Percentiles rank a stretch among this genome's conserved stretches.
Conservation (phyloP, 64 coral and sea anemone genomes). For the Orbicella faveolata region DNA sequence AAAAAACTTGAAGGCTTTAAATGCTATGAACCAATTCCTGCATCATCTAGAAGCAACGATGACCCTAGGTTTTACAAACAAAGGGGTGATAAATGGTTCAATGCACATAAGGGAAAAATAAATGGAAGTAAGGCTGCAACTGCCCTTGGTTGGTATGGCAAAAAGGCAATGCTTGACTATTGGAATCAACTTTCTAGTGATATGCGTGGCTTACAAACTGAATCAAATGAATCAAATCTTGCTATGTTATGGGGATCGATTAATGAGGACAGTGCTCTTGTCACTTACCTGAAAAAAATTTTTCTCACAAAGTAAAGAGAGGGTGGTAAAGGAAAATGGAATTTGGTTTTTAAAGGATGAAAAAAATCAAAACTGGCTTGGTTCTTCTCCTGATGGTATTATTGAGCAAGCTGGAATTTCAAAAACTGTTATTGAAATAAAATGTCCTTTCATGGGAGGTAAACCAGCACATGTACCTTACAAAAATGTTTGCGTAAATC, state of each 20-base stretch:
- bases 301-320: conserved; percentile 4
- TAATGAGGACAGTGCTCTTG: conserved; percentile 43
- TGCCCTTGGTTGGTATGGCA: conserved; percentile 45
- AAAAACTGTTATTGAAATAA: conserved; percentile 29
- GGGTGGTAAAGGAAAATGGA: conserved; percentile 30
- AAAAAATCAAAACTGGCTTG: conserved; percentile 23
- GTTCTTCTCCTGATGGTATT: conserved; percentile 47
- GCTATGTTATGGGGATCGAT: conserved; percentile 47
- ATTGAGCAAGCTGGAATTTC: not conserved
- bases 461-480: conserved; percentile 22
- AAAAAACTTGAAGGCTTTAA: conserved; percentile 17
- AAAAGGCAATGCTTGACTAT: conserved; percentile 41
- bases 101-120: conserved; percentile 31
- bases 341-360: conserved; percentile 41
- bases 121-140: conserved; percentile 56
- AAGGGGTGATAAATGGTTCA: not conserved
- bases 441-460: conserved; percentile 53
- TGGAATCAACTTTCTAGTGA: conserved; percentile 21
- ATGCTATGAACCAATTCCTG: conserved; percentile 28
- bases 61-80: conserved; percentile 48
- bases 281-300: conserved; percentile 26
- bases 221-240: conserved; percentile 41
- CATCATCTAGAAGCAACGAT: not conserved
- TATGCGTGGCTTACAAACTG: conserved; percentile 14
- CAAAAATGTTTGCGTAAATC: conserved; percentile 39